Conservation (phyloP, 2,113 vertebrate genomes). For the Rhinichthys klamathensis region DNA sequence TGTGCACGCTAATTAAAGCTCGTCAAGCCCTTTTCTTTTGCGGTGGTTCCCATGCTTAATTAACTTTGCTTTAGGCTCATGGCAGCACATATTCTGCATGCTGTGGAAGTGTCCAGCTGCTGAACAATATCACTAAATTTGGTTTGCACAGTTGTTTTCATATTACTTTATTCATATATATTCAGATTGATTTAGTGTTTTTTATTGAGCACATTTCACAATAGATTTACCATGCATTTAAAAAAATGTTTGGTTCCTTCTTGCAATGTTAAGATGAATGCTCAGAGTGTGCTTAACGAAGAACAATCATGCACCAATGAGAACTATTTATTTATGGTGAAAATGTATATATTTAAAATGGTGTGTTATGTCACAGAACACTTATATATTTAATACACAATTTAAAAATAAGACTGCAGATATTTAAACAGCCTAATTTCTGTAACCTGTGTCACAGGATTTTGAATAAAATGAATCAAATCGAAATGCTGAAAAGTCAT, state of each 20-base stretch:
- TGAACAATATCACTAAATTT: conserved; percentile 55
- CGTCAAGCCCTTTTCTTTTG: conserved; percentile 58
- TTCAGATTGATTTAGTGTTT: conserved; percentile 27
- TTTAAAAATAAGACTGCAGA: conserved; percentile 19
- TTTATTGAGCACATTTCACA: conserved; percentile 42
- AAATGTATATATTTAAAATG: conserved; percentile 34
- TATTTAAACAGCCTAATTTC: background rate
- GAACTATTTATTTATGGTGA: conserved; percentile 32
- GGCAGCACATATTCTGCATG: conserved; percentile 58
- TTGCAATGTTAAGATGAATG: background rate
- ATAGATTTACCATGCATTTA: background rate
- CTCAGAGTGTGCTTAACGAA: background rate
- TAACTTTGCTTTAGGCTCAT: conserved; percentile 60
- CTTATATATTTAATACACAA: conserved; percentile 38
- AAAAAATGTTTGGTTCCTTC: background rate
- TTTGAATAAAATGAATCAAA: conserved; percentile 38
- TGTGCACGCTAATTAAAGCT: conserved; percentile 49
- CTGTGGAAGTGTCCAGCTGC: background rate
- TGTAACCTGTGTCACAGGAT: conserved; percentile 19
- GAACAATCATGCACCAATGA: conserved; percentile 33
- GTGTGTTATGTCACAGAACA: conserved; percentile 1
- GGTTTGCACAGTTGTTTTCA: conserved; percentile 29
- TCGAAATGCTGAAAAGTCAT: background rate
- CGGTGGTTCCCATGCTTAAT: conserved; percentile 54
- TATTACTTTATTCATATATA: conserved; percentile 23